Conservation (phyloP, 1,140 invertebrate genomes). For the Saccostrea glomerata region DNA sequence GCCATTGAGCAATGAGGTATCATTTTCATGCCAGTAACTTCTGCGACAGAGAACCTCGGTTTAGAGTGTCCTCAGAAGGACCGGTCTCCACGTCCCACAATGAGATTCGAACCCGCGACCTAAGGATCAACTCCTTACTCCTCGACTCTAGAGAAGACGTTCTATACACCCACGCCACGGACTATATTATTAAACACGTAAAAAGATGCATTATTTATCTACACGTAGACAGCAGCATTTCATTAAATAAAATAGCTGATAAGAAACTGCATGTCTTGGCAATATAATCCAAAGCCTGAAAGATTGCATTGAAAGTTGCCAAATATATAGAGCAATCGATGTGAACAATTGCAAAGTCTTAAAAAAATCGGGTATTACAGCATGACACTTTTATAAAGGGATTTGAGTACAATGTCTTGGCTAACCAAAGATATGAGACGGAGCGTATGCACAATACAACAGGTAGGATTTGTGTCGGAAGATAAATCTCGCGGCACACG, state of each 20-base stretch:
- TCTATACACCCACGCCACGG: too few species aligned
- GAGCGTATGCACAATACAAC: background rate
- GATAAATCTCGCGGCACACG: background rate
- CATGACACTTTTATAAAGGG: background rate
- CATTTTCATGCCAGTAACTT: too few species aligned
- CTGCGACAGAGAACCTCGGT: too few species aligned
- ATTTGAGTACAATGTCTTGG: background rate
- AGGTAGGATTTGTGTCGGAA: background rate
- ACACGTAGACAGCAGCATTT: too few species aligned
- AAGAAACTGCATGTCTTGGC: background rate
- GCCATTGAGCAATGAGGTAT: too few species aligned
- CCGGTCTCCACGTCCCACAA: too few species aligned
- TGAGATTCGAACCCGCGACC: too few species aligned
- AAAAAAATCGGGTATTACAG: background rate
- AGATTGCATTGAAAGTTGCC: background rate
- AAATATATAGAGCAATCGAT: background rate
- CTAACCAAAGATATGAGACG: background rate
- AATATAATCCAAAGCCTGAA: background rate
- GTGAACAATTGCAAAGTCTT: background rate
- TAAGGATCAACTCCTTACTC: too few species aligned
- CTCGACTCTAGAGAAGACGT: too few species aligned
- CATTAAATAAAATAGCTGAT: background rate
- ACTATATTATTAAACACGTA: too few species aligned
- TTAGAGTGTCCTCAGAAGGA: too few species aligned
- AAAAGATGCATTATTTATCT: too few species aligned